Conservation (phyloP, 2,888 invertebrate species). For the Cacoxenus indagator region DNA sequence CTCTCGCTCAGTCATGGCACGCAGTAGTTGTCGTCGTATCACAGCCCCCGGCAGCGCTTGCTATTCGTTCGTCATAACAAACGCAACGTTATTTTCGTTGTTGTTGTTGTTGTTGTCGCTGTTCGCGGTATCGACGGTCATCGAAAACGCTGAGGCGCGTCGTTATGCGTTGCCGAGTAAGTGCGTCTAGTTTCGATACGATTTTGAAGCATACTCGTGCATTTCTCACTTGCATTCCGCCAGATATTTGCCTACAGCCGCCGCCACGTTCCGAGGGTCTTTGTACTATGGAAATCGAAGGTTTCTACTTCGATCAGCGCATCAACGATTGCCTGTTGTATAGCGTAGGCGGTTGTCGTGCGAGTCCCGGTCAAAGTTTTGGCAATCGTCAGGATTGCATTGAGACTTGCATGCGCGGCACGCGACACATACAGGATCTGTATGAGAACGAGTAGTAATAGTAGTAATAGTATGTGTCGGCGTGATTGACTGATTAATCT, state of each 20-base stretch:
- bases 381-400: conserved; percentile 63
- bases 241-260: conserved; percentile 62
- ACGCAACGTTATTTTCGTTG: background rate
- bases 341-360: conserved; percentile 62
- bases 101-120: background rate
- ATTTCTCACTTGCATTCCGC: background rate
- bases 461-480: background rate
- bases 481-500: too few species aligned
- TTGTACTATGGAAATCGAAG: conserved; percentile 67
- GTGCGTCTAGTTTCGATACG: background rate
- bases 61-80: background rate
- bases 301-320: conserved; percentile 63
- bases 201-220: background rate
- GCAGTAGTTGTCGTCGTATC: background rate
- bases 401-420: conserved; percentile 59
- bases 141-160: background rate
- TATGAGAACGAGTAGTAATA: conserved; percentile 50
- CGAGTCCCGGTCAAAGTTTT: conserved; percentile 65
- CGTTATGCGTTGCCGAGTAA: conserved; percentile 12
- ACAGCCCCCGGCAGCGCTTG: background rate
- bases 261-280: conserved; percentile 65
- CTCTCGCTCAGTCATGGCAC: conserved; percentile 1
- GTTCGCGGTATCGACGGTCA: background rate
- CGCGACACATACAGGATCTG: conserved; percentile 59
- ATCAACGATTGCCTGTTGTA: conserved; percentile 60